Conservation (phyloP, 30 jellyfish, hydroid and myxozoan species). For the Aurelia coerulea region DNA sequence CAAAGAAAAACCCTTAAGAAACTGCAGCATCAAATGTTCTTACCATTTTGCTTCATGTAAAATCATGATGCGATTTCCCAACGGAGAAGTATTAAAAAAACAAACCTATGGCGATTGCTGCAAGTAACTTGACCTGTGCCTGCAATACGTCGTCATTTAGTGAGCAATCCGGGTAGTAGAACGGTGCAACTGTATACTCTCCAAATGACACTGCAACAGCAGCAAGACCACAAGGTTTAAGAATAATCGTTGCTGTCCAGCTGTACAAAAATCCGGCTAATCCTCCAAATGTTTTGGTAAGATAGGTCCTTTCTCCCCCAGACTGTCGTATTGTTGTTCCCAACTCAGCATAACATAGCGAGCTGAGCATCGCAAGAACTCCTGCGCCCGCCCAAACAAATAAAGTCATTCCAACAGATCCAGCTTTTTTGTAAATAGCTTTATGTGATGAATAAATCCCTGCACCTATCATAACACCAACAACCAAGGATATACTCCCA, state of each 20-base stretch:
- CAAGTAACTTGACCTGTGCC: constrained; percentile 54
- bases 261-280: constrained; percentile 87
- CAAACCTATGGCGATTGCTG: constrained; percentile 80
- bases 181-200: constrained; percentile 84
- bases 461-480: constrained; percentile 98
- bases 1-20: too few species aligned
- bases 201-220: constrained; percentile 96
- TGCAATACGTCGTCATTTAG: constrained; percentile 22
- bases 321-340: constrained; percentile 91
- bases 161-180: constrained; percentile 80
- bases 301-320: constrained; percentile 97
- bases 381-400: constrained; percentile 96
- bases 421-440: constrained; percentile 75
- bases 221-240: constrained; percentile 91
- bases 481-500: constrained; percentile 95
- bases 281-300: constrained; percentile 81
- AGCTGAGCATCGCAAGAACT: constrained; percentile 81
- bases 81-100: background rate
- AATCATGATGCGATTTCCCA: too few species aligned
- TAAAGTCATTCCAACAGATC: constrained; percentile 90
- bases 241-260: constrained; percentile 91
- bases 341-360: constrained; percentile 96
- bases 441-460: constrained; percentile 97
- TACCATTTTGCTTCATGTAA: too few species aligned
- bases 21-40: too few species aligned